phyloP scores from a whole-genome alignment of 2,888 invertebrate species.

The Patella ulyssiponensis region DNA sequence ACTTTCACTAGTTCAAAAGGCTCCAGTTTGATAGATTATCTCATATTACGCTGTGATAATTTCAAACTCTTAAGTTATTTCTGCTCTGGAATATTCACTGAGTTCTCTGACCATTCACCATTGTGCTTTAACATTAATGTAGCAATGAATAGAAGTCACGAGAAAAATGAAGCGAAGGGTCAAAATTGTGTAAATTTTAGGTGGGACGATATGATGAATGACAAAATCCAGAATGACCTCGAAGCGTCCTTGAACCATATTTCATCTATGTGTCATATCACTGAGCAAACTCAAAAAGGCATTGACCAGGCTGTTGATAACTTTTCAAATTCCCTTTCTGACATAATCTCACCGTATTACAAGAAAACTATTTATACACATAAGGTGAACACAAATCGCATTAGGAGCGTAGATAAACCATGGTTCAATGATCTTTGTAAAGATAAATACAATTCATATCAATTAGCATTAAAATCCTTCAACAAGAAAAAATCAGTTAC shows the following conservation, averaged over 20 bases:
- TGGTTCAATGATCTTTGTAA: conserved; percentile 1
- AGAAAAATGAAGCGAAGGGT: background rate
- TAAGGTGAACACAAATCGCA: background rate
- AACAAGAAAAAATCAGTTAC: background rate
- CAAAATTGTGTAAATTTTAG: background rate
- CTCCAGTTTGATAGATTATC: background rate
- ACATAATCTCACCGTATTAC: background rate
- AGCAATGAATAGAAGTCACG: background rate
- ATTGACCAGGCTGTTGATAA: background rate
- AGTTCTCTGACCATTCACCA: background rate
- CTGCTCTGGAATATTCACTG: conserved; percentile 7
- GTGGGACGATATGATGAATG: background rate
- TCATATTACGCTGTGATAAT: background rate
- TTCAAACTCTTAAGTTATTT: background rate
- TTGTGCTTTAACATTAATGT: background rate
- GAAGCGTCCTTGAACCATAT: background rate
- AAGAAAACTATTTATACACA: background rate
- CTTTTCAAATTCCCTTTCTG: background rate
- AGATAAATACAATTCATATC: background rate
- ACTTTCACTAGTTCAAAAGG: background rate
- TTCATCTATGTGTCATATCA: background rate
- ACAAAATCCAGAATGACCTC: background rate
- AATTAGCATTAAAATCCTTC: background rate
- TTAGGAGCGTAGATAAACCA: background rate
- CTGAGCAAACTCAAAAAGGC: background rate